Conservation (phyloP, 2,797 vertebrate species). For the Glossophaga mutica region DNA sequence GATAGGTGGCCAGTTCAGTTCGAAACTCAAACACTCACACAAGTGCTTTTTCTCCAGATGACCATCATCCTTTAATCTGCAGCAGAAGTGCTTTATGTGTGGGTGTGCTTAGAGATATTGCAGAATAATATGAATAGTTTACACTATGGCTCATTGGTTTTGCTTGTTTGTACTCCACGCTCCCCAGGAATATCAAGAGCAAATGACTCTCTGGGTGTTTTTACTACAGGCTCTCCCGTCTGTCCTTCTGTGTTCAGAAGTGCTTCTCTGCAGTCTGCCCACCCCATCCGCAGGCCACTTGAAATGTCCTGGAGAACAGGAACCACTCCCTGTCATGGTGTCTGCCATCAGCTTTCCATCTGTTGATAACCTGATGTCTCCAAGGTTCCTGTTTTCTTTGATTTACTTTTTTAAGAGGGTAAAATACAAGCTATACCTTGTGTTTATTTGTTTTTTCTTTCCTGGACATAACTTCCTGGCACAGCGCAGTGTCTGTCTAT, state of each 20-base stretch:
- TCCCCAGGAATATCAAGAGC: neutral
- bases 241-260: neutral
- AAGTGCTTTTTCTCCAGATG: neutral
- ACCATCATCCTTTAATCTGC: neutral
- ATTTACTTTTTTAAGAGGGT: neutral
- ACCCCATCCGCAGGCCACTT: neutral
- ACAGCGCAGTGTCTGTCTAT: neutral
- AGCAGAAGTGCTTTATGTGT: neutral
- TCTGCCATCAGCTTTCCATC: neutral
- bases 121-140: neutral
- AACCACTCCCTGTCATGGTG: neutral
- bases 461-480: constrained; percentile 32
- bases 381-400: constrained; percentile 28
- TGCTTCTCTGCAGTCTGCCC: neutral
- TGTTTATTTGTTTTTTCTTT: neutral
- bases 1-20: neutral
- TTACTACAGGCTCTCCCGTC: neutral
- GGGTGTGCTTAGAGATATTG: neutral
- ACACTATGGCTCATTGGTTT: neutral
- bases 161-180: neutral
- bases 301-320: neutral
- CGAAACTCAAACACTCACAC: neutral
- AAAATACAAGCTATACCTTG: neutral
- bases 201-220: neutral
- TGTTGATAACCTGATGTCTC: neutral